These are phyloP conservation scores for Eriosoma lanigerum DNA, from an alignment of 1,140 invertebrate species.

Conservation along the genomic window DNA sequence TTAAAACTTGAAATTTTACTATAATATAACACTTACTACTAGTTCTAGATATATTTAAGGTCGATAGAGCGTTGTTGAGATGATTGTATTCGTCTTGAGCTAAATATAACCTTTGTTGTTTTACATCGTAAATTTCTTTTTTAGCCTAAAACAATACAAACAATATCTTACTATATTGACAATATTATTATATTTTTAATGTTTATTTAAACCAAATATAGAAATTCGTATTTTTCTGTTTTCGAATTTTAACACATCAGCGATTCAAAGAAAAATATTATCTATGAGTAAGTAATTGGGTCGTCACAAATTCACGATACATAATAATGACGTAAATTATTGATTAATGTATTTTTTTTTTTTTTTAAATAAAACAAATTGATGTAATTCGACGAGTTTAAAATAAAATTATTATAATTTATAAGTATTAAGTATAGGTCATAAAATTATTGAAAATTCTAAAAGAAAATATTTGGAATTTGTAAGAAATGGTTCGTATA, in stretches of 20 bases:
- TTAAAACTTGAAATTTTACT: not conserved
- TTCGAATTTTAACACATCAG: too few species aligned
- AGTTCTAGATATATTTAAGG: conserved; percentile 77
- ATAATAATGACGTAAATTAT: too few species aligned
- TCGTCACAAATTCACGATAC: too few species aligned
- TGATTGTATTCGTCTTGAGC: conserved; percentile 96
- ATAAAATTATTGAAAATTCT: too few species aligned
- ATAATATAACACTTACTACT: conserved; percentile 70
- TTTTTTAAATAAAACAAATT: too few species aligned
- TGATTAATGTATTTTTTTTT: too few species aligned
- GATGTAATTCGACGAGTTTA: too few species aligned
- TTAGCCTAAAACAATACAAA: conserved; percentile 72
- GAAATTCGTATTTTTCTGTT: too few species aligned
- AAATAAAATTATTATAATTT: too few species aligned
- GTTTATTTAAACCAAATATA: not conserved
- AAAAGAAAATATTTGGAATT: too few species aligned
- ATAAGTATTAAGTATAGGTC: too few species aligned
- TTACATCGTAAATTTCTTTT: conserved; percentile 93
- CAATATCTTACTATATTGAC: not conserved
- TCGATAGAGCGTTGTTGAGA: conserved; percentile 82
- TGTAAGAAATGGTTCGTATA: too few species aligned
- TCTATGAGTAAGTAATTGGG: not conserved
- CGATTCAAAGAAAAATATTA: not conserved
- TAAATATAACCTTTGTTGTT: conserved; percentile 86
- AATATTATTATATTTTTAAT: not conserved